These are phyloP conservation scores for Drosophila eugracilis DNA, from an alignment of 1,140 invertebrate genomes.

Conservation along the genomic window DNA sequence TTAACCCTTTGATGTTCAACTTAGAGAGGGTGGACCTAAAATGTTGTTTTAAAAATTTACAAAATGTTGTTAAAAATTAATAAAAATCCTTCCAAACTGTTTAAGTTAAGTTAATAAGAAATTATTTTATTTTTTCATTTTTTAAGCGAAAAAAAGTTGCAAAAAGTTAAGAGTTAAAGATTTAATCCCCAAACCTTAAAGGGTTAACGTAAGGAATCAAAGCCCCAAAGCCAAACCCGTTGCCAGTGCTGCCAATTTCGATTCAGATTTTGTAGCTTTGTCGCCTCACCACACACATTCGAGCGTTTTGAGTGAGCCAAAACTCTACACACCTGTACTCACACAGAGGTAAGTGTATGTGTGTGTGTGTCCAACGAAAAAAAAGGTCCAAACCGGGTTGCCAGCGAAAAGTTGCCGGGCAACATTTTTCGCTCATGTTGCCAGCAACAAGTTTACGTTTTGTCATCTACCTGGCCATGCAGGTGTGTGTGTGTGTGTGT, in stretches of 20 bases:
- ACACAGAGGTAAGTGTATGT: conserved; percentile 8
- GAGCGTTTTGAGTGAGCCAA: conserved; percentile 29
- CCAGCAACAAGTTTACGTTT: conserved; percentile 76
- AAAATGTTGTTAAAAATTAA: too few relatives aligned
- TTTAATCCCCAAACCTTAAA: background rate
- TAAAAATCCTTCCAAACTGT: too few relatives aligned
- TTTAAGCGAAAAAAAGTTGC: too few relatives aligned
- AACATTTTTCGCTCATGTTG: conserved; percentile 82
- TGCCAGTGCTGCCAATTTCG: conserved; percentile 65
- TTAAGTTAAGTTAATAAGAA: too few relatives aligned
- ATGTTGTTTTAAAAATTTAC: too few relatives aligned
- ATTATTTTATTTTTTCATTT: too few relatives aligned
- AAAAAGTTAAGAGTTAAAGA: too few relatives aligned
- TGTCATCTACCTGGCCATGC: conserved; percentile 63
- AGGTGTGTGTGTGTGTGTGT: conserved; percentile 24
- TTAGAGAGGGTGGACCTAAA: background rate
- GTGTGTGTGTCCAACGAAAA: conserved; percentile 11
- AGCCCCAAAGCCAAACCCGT: conserved; percentile 47
- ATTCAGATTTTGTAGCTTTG: conserved; percentile 43
- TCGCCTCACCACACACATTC: conserved; percentile 43
- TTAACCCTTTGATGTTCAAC: conserved; percentile 23
- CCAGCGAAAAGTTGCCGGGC: conserved; percentile 72
- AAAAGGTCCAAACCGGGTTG: conserved; percentile 62
- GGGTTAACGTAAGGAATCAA: conserved; percentile 24
- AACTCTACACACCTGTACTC: conserved; percentile 36